Percentiles rank a stretch among this genome's conserved stretches.
phyloP scores from a whole-genome alignment of 2,888 invertebrate genomes.

The Tribolium freemani region DNA sequence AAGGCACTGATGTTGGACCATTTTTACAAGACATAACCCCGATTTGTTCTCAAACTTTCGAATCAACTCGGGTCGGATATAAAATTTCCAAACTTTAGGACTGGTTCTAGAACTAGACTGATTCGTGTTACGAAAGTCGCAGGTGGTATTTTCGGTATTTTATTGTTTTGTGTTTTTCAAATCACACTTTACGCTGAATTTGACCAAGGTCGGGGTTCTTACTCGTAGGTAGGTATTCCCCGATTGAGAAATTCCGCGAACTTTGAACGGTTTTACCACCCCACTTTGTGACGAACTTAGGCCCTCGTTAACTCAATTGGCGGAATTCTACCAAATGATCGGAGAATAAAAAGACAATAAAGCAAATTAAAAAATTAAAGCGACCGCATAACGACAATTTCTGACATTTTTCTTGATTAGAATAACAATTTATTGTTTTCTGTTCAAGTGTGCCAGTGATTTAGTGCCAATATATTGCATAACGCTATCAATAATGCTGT shows the following conservation, averaged over 20 bases:
- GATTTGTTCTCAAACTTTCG: conserved; percentile 30
- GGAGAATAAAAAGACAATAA: conserved; percentile 15
- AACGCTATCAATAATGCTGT: conserved; percentile 33
- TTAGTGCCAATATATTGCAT: conserved; percentile 40
- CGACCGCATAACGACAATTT: not conserved
- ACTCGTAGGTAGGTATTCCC: conserved; percentile 32
- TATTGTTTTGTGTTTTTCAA: conserved; percentile 29
- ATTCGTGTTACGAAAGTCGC: conserved; percentile 39
- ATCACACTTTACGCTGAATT: conserved; percentile 6
- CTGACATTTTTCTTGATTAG: conserved; percentile 15
- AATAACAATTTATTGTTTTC: conserved; percentile 17
- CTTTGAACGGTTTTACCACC: conserved; percentile 29
- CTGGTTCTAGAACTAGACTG: conserved; percentile 44
- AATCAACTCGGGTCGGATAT: conserved; percentile 31
- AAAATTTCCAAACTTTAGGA: conserved; percentile 43
- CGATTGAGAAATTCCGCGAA: not conserved
- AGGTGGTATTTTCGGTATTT: conserved; percentile 29
- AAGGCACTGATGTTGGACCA: not conserved
- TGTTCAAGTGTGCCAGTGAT: conserved; percentile 21
- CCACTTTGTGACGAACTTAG: conserved; percentile 1
- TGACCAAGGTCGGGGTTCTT: conserved; percentile 32
- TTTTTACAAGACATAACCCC: conserved; percentile 25
- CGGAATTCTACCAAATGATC: conserved; percentile 15
- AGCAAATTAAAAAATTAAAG: conserved; percentile 11
- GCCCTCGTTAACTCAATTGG: not conserved